Base-by-base conservation (phyloP, 92 coral and sea anemone species). In the Palythoa grandiflora region DNA sequence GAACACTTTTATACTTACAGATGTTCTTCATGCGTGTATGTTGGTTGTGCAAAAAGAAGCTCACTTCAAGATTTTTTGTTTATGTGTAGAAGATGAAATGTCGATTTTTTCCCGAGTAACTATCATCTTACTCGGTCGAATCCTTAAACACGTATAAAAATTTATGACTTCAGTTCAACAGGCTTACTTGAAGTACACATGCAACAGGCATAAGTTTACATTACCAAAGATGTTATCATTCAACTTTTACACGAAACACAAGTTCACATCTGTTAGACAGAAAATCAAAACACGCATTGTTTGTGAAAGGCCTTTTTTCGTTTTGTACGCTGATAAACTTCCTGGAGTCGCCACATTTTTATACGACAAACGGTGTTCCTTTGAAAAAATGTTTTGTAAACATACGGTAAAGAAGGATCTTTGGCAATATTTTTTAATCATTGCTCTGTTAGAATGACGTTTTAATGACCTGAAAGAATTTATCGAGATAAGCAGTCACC, bases 191-290 rank as follows among this genome's bases (percentile, higher is more conserved):
- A 65, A 66, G 39, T 54, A 10, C 68, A 36, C 37, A 70, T 65
- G 61, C 76, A 12, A 44, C 75, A 66, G 75, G 86, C 86, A 81
- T 47, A 81, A 40, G 86, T 81, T 81, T 81, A 81, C 63, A 66
- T 81, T 81, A 81, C 0, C 48, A 48, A 28, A 81, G 86, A 81
- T 81, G 75, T 74, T 81, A 81, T 81, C 86, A 19, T 38, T 4
- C 16, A 66, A 81, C 9, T 48, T 21, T 50, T 81, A 65, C 83
- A 77, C 73, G 74, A 65, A 81, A 81, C 61, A 66, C 63, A 54
- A 68, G 59, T 44, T 71, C 86, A 81, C 86, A 81, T 81, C 86
- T 81, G 86, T 81, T 81, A 81, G 28, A 81, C 74, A 81, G 86
- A 81, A 81, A 81, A 9, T 15, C 12, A 17, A 44, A 68, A 81